Base-by-base conservation (phyloP, 2,797 vertebrate genomes). In the Pangasius djambal region DNA sequence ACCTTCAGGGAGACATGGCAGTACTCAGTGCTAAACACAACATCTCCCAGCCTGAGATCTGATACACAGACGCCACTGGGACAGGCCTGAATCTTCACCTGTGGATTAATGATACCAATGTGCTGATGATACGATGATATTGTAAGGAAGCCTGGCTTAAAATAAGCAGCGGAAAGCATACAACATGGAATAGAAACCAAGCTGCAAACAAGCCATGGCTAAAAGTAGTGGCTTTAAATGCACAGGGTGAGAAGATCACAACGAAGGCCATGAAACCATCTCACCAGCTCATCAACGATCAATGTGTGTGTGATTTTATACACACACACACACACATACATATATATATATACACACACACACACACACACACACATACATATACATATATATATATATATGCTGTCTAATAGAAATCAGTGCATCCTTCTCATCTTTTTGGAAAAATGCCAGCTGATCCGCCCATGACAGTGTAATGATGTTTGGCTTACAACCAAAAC, bases 1-100 rank as follows among this genome's bases (percentile, higher is more conserved):
- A 86, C 59, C 50, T 48, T 37, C 52, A 90, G 50, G 83, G 31
- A 67, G 86, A 90, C 48, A 7, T 88, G 86, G n/a, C 34, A 92
- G 85, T 48, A 12, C 37, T 88, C 69, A 40, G 50, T 44, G n/a
- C 40, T 61, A 52, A 82, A 52, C 67, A 86, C 25, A 44, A 89
- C 40, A 37, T 25, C 28, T 7, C 10, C 28, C 61, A 67, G 9
- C 2, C 15, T 12, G 63, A 69, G 31, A 69, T 13, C 61, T 34
- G 83, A 84, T 34, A 69, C 6, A 61, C 34, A 40, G 1, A 44
- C 9, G 37, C 20, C 57, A 44, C 10, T 13, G 55, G 20, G 9
- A 37, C 1, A 44, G 61, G 37, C n/a, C 44, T 52, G 83, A 69
- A 84, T 69, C 61, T 48, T 65, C 25, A 84, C 61, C 9, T 84